Evolutionary conservation across 1,140 invertebrate species (phyloP), one percentile per base, ranked within the genome.

Genomic region (Diploscapter pachys): DNA sequence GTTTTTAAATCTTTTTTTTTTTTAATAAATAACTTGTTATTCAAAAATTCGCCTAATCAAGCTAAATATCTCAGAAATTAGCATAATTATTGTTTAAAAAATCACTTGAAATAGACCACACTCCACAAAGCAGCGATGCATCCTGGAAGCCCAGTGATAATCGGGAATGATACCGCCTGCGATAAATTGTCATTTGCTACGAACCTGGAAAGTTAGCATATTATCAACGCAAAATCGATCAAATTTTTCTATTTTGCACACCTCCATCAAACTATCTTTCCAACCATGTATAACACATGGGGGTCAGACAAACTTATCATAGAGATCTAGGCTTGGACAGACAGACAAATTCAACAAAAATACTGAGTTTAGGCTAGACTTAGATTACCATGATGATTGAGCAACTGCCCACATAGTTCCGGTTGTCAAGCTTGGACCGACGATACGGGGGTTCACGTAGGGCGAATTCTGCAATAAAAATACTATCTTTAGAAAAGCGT

Each of bases 331-430:
- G 31, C 31, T 31, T 31, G 31, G 31, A 31, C 31, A 31, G 31
- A 31, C 31, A 31, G 31, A 31, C 31, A 31, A 1, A 31, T 31
- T 31, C 31, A 31, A 31, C 31, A 31, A 31, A 31, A 31, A 31
- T 31, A 31, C 31, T 31, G 2, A 11, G 11, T 66, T 66, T 55
- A 31, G 11, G 49, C 2, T 66, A 2, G 11, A 66, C 2, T 13
- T 66, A 55, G 11, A n/a, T 69, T 53, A 76, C 85, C 86, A 88
- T 54, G 84, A 81, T 4, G 81, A 77, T 3, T 86, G 83, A 31
- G 86, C 87, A 5, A 87, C 79, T 31, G 75, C 86, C 87, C 87
- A 88, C 86, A 88, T 87, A 4, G 85, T 59, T 0, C 87, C 87
- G 8, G 87, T 85, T 5, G 84, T 64, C 5, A 88, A 69, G 4